Percentiles rank a stretch among this genome's conserved stretches.
Conservation (phyloP, 2,113 vertebrate species). For the Ploceus nigricollis region DNA sequence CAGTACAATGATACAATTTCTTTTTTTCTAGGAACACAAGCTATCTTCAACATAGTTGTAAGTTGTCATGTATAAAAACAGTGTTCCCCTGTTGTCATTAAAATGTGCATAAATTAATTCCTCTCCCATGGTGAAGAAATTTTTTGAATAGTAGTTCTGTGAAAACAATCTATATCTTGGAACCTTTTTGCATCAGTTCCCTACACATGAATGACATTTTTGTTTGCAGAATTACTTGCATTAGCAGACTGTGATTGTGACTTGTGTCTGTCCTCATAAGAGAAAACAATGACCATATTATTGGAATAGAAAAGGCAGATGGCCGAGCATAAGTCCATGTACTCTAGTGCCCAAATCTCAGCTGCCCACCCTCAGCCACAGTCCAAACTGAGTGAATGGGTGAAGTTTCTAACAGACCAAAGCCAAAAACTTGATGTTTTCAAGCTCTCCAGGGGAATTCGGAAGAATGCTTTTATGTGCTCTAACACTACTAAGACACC, state of each 20-base stretch:
- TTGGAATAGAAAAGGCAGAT: neutral
- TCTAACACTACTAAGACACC: neutral
- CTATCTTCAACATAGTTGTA: neutral
- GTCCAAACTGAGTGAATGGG: neutral
- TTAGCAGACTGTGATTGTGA: neutral
- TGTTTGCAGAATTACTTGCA: neutral
- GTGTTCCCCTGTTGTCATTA: neutral
- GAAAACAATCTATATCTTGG: neutral
- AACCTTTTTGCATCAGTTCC: neutral
- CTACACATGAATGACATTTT: neutral
- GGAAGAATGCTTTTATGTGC: neutral
- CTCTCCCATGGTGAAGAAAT: neutral
- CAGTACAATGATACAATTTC: neutral
- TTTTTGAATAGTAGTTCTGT: neutral
- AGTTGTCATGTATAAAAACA: neutral
- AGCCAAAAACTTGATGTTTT: neutral
- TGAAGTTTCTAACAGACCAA: neutral
- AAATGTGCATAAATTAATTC: neutral
- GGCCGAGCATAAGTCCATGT: accelerated
- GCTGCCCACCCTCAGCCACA: neutral
- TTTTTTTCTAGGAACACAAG: neutral
- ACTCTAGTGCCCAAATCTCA: neutral
- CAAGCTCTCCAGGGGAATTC: neutral
- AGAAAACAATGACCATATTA: neutral
- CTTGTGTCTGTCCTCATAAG: neutral